Evolutionary conservation across 2,888 invertebrate genomes (phyloP).

Genomic region (Drosophila suboccidentalis): DNA sequence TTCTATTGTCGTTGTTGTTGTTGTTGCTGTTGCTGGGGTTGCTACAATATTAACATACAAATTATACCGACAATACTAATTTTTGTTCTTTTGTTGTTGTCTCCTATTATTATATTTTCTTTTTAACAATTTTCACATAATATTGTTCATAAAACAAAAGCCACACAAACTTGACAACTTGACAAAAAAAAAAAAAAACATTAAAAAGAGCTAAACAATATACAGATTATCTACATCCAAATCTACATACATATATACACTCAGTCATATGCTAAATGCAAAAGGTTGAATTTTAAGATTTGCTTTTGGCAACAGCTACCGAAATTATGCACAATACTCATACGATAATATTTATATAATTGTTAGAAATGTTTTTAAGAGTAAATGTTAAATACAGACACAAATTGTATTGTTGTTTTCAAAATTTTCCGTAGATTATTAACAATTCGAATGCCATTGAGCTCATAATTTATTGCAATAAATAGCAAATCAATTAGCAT

Average conservation of each 20-base stretch:
- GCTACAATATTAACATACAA: constrained; percentile 60
- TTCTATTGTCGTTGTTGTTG: constrained; percentile 23
- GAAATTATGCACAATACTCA: constrained; percentile 24
- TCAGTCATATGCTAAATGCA: constrained; percentile 17
- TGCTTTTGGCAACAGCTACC: constrained; percentile 37
- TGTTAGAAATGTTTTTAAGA: not conserved
- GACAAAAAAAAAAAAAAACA: constrained; percentile 29
- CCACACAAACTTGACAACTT: constrained; percentile 25
- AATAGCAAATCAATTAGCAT: constrained; percentile 28
- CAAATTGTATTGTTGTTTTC: not conserved
- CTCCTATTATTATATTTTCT: constrained; percentile 44
- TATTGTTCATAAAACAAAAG: constrained; percentile 57
- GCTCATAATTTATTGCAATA: constrained; percentile 27
- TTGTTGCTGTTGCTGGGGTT: constrained; percentile 9
- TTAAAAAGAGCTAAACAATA: constrained; percentile 41
- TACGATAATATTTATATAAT: not conserved
- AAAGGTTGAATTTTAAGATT: constrained; percentile 37
- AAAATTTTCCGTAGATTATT: not conserved
- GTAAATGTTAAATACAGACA: not conserved
- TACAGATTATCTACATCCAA: constrained; percentile 27
- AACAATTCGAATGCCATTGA: constrained; percentile 13
- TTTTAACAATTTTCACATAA: constrained; percentile 57
- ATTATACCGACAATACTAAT: constrained; percentile 59
- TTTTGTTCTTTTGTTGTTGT: constrained; percentile 50
- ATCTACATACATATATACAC: constrained; percentile 7